These are phyloP conservation scores for Protophormia terraenovae DNA, from an alignment of 2,888 invertebrate genomes.

Conservation along the genomic window DNA sequence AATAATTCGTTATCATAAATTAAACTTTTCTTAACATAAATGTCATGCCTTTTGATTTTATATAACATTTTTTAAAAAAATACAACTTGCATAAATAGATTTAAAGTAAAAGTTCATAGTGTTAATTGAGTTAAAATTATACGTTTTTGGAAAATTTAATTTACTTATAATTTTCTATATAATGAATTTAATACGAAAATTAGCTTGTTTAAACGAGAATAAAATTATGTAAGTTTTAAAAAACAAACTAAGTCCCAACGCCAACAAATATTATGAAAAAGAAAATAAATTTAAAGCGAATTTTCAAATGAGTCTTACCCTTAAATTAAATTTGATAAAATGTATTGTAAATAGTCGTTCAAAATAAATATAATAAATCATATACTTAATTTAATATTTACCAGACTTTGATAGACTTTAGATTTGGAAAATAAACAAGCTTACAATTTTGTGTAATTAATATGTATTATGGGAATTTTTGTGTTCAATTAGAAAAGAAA, in stretches of 20 bases:
- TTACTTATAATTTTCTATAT: neutral
- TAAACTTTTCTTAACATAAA: neutral
- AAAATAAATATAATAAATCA: neutral
- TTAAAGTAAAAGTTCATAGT: neutral
- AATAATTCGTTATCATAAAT: neutral
- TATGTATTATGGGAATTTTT: slow-evolving; percentile 38
- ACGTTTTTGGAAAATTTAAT: neutral
- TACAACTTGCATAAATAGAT: neutral
- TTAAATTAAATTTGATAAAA: no score
- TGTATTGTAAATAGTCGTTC: no score
- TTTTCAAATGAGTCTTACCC: neutral
- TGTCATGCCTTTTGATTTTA: slow-evolving; percentile 18
- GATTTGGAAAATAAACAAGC: neutral
- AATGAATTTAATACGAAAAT: neutral
- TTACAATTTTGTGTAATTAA: neutral
- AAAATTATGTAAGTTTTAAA: neutral
- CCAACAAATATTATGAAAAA: neutral
- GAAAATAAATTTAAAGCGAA: neutral
- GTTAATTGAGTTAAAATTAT: neutral
- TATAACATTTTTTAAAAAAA: neutral
- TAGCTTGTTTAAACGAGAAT: neutral
- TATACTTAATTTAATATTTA: neutral
- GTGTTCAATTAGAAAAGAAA: slow-evolving; percentile 47
- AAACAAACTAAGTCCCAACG: neutral
- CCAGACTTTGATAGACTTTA: neutral